Percentiles rank a stretch among this genome's conserved stretches.
Conservation (phyloP, 2,113 vertebrate species). For the Amblyornis subalaris region DNA sequence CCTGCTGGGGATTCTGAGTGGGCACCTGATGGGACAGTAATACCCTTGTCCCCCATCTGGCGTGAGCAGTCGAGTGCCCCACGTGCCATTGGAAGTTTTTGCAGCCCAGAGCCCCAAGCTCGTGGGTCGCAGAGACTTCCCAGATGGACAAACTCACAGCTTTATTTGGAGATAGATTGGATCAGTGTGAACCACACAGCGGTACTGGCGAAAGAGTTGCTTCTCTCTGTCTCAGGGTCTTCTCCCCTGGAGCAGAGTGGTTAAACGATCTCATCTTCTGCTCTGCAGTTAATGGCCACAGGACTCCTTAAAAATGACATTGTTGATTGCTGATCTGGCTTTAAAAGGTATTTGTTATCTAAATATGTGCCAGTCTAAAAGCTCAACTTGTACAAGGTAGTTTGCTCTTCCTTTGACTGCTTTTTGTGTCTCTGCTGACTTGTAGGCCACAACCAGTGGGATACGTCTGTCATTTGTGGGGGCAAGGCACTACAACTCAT, state of each 20-base stretch:
- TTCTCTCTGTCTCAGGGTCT: not conserved
- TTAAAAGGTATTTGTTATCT: not conserved
- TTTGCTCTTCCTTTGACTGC: not conserved
- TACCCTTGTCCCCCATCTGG: not conserved
- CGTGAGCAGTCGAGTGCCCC: not conserved
- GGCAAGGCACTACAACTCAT: not conserved
- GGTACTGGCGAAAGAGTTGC: not conserved
- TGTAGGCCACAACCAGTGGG: not conserved
- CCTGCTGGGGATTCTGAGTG: constrained; percentile 9
- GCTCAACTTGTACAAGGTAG: not conserved
- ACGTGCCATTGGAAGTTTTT: not conserved
- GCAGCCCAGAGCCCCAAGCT: not conserved
- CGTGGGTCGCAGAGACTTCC: not conserved
- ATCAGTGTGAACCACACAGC: rapidly evolving
- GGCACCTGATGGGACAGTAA: constrained; percentile 30
- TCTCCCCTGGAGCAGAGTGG: not conserved
- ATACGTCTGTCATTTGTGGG: rapidly evolving
- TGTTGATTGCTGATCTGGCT: not conserved
- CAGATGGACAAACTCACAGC: not conserved
- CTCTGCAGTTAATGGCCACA: not conserved
- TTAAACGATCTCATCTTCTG: not conserved
- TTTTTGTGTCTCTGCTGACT: not conserved
- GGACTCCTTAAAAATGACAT: not conserved
- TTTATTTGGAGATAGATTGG: not conserved
- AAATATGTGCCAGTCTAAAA: not conserved